Base-by-base conservation (phyloP, 2,113 vertebrate genomes). In the Osmerus eperlanus region DNA sequence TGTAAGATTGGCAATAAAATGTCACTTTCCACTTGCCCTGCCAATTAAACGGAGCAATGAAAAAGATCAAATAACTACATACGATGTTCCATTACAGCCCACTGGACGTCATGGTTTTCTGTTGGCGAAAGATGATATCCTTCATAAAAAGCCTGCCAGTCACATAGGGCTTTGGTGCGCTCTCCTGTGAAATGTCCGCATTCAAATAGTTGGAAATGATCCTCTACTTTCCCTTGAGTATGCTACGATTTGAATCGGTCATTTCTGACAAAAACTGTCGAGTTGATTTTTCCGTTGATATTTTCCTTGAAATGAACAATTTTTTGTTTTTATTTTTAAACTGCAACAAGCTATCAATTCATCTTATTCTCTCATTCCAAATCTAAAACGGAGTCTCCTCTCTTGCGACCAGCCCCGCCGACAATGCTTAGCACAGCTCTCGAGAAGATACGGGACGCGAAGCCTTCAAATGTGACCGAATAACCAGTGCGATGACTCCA, bases 361-460 rank as follows among this genome's bases (percentile, higher is more conserved):
- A 64, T 28, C 2, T 64, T 64, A 15, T 56, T 56, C 54, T n/a
- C 11, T 64, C 62, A 9, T 18, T 32, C 16, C 3, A 36, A 36
- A 64, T 32, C 29, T 18, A 36, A 18, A 29, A 12, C 14, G 15
- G 6, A 23, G 21, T 41, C 16, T 16, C 16, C 16, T 15, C 25
- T n/a, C n/a, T 69, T 16, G 66, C 28, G 67, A 56, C 65, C 55
- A 47, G 15, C 8, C 68, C 56, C 47, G 32, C n/a, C 53, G 71
- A 66, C 65, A 69, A 65, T 58, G 68, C 74, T 76, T 55, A 59
- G 61, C 54, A 56, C 74, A 69, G 68, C 74, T 51, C 65, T 53
- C 9, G 62, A 54, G 60, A 55, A 32, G 61, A 21, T 51, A 29
- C 47, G 29, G 36, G 62, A 52, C 69, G 32, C 19, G 21, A 25